Evolutionary conservation across 2,113 vertebrate species (phyloP), one percentile per base, ranked within the genome.

Genomic region (Lathamus discolor): DNA sequence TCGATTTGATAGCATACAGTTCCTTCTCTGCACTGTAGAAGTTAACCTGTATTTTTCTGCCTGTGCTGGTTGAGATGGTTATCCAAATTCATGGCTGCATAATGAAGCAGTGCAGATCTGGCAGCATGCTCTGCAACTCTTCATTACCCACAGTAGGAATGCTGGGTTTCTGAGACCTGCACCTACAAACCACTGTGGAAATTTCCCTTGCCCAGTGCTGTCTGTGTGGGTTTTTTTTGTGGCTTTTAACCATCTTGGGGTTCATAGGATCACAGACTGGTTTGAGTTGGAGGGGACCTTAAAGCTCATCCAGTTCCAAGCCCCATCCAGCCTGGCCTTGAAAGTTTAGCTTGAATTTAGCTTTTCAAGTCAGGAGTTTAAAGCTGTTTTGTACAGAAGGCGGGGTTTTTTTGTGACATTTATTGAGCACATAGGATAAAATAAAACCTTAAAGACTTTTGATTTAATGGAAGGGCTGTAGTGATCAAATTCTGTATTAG

Each of bases 141-240:
- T 49, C 43, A 46, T 59, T 52, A n/a, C 19, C 25, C 18, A 10
- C 41, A 33, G 35, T 46, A 51, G 35, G 35, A 44, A 22, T 41
- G 48, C 12, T 35, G 59, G 13, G 16, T 63, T 93, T 80, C 33
- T 29, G 80, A 59, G 73, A 61, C 15, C 33, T 51, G 11, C 13
- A 5, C 28, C 57, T 84, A 15, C 67, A 72, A 84, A 67, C 28
- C 22, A 16, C 51, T 27, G n/a, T 31, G 59, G 39, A 49, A 51
- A n/a, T 83, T 52, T 43, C 48, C 59, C 19, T 22, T 39, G 29
- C 35, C 35, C 2, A 0, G 31, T 44, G 49, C n/a, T 82, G 10
- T 2, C 23, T 72, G 17, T 31, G 17, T 77, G 0, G 0, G 0
- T 14, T 55, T 75, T 55, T 75, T 73, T 49, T n/a, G 37, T 64